Conservation (phyloP, 2,113 vertebrate genomes). For the Morone chrysops region DNA sequence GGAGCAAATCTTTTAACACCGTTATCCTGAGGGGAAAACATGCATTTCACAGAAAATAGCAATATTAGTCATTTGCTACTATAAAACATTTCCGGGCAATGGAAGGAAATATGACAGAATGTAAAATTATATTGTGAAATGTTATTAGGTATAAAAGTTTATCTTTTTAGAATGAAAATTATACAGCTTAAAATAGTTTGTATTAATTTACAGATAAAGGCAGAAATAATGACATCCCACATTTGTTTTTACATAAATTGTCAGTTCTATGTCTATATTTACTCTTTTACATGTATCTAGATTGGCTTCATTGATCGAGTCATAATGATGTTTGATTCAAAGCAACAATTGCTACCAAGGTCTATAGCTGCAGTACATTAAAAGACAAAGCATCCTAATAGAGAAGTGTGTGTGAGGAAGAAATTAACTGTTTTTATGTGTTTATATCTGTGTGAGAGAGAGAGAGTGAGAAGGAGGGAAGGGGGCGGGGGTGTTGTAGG, state of each 20-base stretch:
- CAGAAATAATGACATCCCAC: background rate
- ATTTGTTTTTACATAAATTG: background rate
- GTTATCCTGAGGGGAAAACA: background rate
- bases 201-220: background rate
- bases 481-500: slow-evolving; percentile 8
- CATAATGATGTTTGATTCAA: slow-evolving; percentile 54
- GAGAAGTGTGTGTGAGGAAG: slow-evolving; percentile 12
- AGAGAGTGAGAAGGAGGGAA: background rate
- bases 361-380: slow-evolving; percentile 18
- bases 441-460: slow-evolving; percentile 21
- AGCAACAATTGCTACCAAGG: slow-evolving; percentile 40
- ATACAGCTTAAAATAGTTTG: background rate
- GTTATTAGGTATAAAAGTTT: background rate
- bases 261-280: background rate
- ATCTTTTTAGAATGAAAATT: background rate
- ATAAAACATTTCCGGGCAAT: background rate
- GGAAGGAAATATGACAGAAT: background rate
- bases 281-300: slow-evolving; percentile 20
- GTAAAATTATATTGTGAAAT: background rate
- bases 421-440: slow-evolving; percentile 32
- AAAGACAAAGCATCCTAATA: slow-evolving; percentile 32
- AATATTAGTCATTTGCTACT: background rate
- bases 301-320: slow-evolving; percentile 10
- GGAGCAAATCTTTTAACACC: slow-evolving; percentile 22
- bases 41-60: background rate